phyloP scores from a whole-genome alignment of 2,797 vertebrate species.

The Mormyrus proboscirostris region DNA sequence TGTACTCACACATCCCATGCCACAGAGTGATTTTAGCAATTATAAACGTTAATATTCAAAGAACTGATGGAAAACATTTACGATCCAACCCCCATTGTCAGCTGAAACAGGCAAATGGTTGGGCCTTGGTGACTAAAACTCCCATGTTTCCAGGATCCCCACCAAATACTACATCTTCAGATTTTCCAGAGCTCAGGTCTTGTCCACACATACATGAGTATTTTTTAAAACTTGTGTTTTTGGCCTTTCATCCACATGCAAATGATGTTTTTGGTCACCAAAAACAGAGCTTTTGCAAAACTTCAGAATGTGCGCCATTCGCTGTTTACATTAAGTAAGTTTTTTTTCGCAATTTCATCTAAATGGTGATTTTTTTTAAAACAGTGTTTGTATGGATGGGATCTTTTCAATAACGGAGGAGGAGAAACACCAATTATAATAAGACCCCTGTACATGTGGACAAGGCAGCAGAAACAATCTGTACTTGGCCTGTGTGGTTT shows the following conservation, averaged over 20 bases:
- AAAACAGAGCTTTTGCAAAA: too few relatives aligned
- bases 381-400: too few relatives aligned
- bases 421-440: too few relatives aligned
- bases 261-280: too few relatives aligned
- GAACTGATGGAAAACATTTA: neutral
- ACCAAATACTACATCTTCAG: neutral
- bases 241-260: too few relatives aligned
- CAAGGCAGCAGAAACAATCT: neutral
- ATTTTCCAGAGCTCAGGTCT: neutral
- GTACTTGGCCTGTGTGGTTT: neutral
- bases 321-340: too few relatives aligned
- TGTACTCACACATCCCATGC: neutral
- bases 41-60: neutral
- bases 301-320: too few relatives aligned
- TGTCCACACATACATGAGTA: neutral
- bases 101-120: neutral
- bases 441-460: too few relatives aligned
- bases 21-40: neutral
- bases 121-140: neutral
- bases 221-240: neutral
- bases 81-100: neutral
- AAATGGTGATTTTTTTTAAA: too few relatives aligned
- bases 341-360: too few relatives aligned
- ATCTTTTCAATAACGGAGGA: too few relatives aligned
- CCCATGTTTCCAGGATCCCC: neutral